A percentile compares a stretch with the other conserved stretches of the same genome.
phyloP scores from a whole-genome alignment of 2,888 invertebrate species.

The Polylopha cassiicola region DNA sequence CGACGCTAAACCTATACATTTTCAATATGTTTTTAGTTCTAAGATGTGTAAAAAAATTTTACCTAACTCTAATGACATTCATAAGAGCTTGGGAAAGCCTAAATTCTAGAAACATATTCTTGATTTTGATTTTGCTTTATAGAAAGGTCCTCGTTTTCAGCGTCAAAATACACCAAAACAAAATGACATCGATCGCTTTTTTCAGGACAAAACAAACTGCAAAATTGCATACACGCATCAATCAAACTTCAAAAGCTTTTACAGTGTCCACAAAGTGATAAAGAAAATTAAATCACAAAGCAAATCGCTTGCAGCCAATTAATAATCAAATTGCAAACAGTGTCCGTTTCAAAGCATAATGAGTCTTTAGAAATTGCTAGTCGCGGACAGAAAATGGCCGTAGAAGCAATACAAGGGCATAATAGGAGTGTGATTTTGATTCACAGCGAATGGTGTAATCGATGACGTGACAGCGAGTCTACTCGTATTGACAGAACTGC shows the following conservation, averaged over 20 bases:
- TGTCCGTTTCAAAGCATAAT: neutral
- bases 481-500: constrained; percentile 18
- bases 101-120: neutral
- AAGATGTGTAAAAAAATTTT: too few species aligned
- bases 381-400: constrained; percentile 8
- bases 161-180: too few species aligned
- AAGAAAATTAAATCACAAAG: constrained; percentile 3
- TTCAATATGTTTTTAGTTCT: constrained; percentile 19
- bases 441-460: constrained; percentile 9
- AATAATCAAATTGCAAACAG: constrained; percentile 4
- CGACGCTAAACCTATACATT: constrained; percentile 3
- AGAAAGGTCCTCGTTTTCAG: too few species aligned
- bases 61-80: too few species aligned
- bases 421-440: constrained; percentile 17
- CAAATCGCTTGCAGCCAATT: constrained; percentile 8
- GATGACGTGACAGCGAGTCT: constrained; percentile 13
- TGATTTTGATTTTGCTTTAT: too few species aligned
- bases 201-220: too few species aligned
- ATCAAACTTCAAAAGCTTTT: too few species aligned
- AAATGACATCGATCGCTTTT: too few species aligned
- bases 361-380: constrained; percentile 10
- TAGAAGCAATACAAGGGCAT: constrained; percentile 17
- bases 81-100: too few species aligned
- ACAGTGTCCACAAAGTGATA: constrained; percentile 4
- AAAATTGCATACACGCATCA: too few species aligned